Evolutionary conservation across 2,113 vertebrate genomes (phyloP).

Genomic region (Pavo muticus): DNA sequence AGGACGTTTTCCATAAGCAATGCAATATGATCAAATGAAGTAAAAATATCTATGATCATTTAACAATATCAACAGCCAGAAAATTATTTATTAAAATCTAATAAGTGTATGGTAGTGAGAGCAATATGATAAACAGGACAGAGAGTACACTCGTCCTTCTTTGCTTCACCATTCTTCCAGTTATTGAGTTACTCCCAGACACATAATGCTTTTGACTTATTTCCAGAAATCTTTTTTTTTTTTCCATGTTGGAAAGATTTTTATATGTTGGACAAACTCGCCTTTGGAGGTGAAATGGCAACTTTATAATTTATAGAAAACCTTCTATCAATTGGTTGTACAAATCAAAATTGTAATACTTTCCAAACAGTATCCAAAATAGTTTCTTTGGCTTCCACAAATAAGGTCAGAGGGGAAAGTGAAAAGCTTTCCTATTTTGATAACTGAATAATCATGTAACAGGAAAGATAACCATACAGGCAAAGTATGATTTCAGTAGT

Average conservation of each 20-base stretch:
- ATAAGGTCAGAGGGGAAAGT: background rate
- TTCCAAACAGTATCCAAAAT: background rate
- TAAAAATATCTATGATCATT: background rate
- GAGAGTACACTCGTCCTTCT: background rate
- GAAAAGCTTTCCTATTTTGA: background rate
- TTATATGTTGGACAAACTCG: background rate
- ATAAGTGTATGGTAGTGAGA: background rate
- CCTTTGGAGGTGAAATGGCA: background rate
- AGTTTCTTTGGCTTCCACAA: background rate
- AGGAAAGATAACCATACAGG: background rate
- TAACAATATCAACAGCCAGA: background rate
- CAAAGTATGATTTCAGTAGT: background rate
- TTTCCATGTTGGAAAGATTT: background rate
- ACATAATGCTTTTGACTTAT: background rate
- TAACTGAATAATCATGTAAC: background rate
- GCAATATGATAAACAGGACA: background rate
- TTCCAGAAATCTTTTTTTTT: background rate
- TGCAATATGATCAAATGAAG: background rate
- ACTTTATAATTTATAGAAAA: background rate
- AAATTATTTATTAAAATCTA: background rate
- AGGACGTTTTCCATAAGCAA: background rate
- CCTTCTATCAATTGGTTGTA: background rate
- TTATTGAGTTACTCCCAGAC: background rate
- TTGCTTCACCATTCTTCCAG: background rate
- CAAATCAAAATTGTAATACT: background rate